Evolutionary conservation across 1,140 invertebrate species (phyloP).

Genomic region (Ips typographus): DNA sequence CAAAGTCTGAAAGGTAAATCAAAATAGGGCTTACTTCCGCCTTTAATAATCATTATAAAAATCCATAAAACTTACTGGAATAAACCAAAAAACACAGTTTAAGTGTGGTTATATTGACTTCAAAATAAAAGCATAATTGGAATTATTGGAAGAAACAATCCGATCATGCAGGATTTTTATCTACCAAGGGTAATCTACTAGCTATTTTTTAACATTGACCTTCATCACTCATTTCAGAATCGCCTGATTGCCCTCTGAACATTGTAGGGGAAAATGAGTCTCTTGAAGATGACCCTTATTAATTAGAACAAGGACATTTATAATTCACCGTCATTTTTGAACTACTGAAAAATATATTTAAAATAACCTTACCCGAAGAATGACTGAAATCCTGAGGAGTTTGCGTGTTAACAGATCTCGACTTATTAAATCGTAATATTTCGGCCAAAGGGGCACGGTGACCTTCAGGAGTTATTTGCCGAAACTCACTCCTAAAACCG

Average conservation of each 20-base stretch:
- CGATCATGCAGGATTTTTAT: no score
- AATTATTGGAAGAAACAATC: no score
- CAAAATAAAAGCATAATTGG: no score
- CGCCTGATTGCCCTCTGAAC: constrained; percentile 25
- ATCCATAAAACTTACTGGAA: no score
- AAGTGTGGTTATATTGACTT: no score
- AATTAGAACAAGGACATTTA: constrained; percentile 3
- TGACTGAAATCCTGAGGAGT: constrained; percentile 64
- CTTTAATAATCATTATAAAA: no score
- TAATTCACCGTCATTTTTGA: neutral
- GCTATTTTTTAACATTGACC: constrained; percentile 8
- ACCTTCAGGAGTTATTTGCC: constrained; percentile 70
- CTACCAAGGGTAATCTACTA: no score
- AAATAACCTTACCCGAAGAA: constrained; percentile 57
- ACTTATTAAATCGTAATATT: constrained; percentile 66
- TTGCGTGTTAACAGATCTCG: constrained; percentile 72
- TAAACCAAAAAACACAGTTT: no score
- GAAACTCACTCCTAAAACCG: constrained; percentile 10
- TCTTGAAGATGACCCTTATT: constrained; percentile 32
- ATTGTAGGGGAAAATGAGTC: constrained; percentile 33
- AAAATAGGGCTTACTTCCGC: no score
- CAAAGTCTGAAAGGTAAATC: no score
- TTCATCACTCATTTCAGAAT: constrained; percentile 31
- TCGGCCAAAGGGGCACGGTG: constrained; percentile 81
- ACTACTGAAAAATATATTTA: constrained; percentile 5